These are phyloP conservation scores for Chymomyza amoena DNA, from an alignment of 2,888 invertebrate species.

Conservation along the genomic window DNA sequence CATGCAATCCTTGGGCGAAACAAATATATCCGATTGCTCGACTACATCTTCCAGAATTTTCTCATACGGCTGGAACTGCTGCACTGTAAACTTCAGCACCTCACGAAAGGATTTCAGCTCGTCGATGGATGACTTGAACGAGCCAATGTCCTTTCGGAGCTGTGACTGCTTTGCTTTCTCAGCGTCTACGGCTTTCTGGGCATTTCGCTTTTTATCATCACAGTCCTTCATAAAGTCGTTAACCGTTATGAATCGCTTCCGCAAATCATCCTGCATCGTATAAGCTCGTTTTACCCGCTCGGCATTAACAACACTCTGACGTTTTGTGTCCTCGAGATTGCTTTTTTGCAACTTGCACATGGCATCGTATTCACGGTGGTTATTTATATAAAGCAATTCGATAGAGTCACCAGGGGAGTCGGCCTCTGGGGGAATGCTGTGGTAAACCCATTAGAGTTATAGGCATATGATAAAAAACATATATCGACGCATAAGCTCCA, in stretches of 20 bases:
- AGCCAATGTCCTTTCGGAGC: constrained; percentile 61
- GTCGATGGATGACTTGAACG: constrained; percentile 55
- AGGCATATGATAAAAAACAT: no score
- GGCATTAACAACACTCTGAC: constrained; percentile 62
- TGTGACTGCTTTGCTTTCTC: constrained; percentile 65
- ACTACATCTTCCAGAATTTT: constrained; percentile 76
- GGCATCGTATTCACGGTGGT: constrained; percentile 72
- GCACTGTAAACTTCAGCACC: constrained; percentile 67
- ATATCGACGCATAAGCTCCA: no score
- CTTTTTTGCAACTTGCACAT: constrained; percentile 73
- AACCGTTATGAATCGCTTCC: constrained; percentile 75
- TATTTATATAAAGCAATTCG: constrained; percentile 73
- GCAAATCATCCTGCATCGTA: constrained; percentile 63
- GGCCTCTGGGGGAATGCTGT: constrained; percentile 74
- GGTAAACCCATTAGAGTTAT: neutral
- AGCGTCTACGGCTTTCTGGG: constrained; percentile 67
- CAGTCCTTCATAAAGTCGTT: constrained; percentile 78
- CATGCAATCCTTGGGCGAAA: constrained; percentile 77
- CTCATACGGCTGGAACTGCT: constrained; percentile 76
- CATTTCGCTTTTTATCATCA: constrained; percentile 68
- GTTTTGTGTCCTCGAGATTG: constrained; percentile 70
- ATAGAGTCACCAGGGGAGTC: constrained; percentile 76
- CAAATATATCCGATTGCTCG: constrained; percentile 66
- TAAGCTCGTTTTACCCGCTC: constrained; percentile 69
- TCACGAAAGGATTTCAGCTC: constrained; percentile 70